phyloP scores from a whole-genome alignment of 2,888 invertebrate genomes.

The Gasteruption jaculator region DNA sequence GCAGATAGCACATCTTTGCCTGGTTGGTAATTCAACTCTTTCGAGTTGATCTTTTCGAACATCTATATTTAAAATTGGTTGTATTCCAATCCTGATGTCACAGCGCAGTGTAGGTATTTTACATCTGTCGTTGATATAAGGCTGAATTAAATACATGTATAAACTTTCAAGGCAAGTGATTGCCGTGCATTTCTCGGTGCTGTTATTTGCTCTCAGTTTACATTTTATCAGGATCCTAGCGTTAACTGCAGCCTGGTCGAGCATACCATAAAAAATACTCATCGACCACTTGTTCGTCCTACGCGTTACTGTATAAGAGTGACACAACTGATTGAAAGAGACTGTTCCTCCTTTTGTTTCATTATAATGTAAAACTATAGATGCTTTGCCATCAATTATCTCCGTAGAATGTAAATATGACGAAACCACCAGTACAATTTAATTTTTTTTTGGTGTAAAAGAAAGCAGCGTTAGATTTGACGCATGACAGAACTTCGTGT shows the following conservation, averaged over 20 bases:
- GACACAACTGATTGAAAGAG: slow-evolving; percentile 28
- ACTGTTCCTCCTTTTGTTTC: slow-evolving; percentile 31
- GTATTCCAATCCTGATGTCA: slow-evolving; percentile 1
- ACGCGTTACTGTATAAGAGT: slow-evolving; percentile 19
- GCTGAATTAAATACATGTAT: slow-evolving; percentile 6
- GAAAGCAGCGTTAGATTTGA: slow-evolving; percentile 33
- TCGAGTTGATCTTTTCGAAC: too few relatives aligned
- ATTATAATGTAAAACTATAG: slow-evolving; percentile 28
- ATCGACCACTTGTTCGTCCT: slow-evolving; percentile 31
- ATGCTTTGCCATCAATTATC: slow-evolving; percentile 20
- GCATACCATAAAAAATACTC: slow-evolving; percentile 26
- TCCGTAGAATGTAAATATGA: slow-evolving; percentile 1
- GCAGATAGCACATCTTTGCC: too few relatives aligned
- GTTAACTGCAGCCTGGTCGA: slow-evolving; percentile 28
- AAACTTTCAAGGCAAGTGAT: slow-evolving; percentile 4
- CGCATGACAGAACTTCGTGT: slow-evolving; percentile 26
- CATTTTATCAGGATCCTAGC: slow-evolving; percentile 17
- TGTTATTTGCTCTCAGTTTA: slow-evolving; percentile 1
- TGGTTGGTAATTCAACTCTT: too few relatives aligned
- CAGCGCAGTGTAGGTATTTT: slow-evolving; percentile 2
- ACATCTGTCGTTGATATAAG: slow-evolving; percentile 7
- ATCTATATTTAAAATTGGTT: neutral
- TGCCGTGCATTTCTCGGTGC: slow-evolving; percentile 15
- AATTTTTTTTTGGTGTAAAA: slow-evolving; percentile 24
- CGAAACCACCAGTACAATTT: slow-evolving; percentile 12